Base-by-base conservation (phyloP, 1,140 invertebrate genomes). In the Bombus confusus region DNA sequence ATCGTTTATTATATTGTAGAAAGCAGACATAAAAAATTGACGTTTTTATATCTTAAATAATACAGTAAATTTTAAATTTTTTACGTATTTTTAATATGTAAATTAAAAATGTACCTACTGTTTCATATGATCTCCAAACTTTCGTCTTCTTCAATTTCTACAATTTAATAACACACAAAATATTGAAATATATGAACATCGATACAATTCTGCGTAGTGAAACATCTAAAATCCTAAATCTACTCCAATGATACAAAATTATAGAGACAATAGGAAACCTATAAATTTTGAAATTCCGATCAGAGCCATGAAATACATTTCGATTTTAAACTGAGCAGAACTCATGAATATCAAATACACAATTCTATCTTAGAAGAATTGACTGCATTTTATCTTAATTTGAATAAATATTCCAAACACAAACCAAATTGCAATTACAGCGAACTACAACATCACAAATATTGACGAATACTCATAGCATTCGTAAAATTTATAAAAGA, bases 121-220 rank as follows among this genome's bases (percentile, higher is more conserved):
- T 66, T 66, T 66, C 64, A 66, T 66, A 31, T 15, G 31, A 31
- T 64, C 28, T 64, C 13, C n/a, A 64, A 64, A 62, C n/a, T 64
- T 31, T 31, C 28, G 62, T 64, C 62, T 64, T 64, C 62, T 64
- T 64, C 62, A 64, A 31, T 31, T 31, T 66, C 64, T 66, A 31
- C 64, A 31, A 66, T 66, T 34, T 31, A 66, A 66, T 66, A 66
- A 66, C 64, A 66, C 31, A 64, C 62, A 31, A 66, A 66, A 66
- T 15, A 66, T 66, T 31, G 31, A 31, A 31, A 31, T 31, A 31
- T 18, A 8, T 31, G n/a, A 15, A 31, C 8, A 66, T 66, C n/a
- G 15, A 66, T 66, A 66, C 64, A 31, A 31, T 64, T 64, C n/a
- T 64, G 62, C 62, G 28, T n/a, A 64, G n/a, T 18, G n/a, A 66